Percentiles rank a stretch among this genome's conserved stretches.
Evolutionary conservation across 2,797 vertebrate genomes (phyloP).

Genomic region (Alfaro cultratus): DNA sequence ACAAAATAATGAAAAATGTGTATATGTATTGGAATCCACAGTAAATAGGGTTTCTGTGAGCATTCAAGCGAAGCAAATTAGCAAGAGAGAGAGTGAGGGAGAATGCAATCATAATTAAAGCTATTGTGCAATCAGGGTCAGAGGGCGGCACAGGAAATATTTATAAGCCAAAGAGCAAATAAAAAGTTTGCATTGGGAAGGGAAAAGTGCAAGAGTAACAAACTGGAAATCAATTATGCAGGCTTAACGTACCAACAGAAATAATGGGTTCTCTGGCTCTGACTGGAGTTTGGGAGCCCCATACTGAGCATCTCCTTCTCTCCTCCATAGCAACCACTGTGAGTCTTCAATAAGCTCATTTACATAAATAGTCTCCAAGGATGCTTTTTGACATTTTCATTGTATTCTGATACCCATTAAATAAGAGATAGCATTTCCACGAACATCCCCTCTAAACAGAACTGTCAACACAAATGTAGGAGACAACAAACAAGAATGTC

Average conservation of each 20-base stretch:
- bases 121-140: slow-evolving; percentile 9
- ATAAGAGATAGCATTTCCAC: slow-evolving; percentile 24
- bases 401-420: slow-evolving; percentile 59
- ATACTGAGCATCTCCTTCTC: slow-evolving; percentile 51
- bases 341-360: slow-evolving; percentile 80
- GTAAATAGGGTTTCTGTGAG: slow-evolving; percentile 9
- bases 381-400: slow-evolving; percentile 81
- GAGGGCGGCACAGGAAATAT: slow-evolving; percentile 1
- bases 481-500: slow-evolving; percentile 7
- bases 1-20: slow-evolving; percentile 20
- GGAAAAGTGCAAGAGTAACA: slow-evolving; percentile 8
- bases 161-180: background rate
- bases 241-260: slow-evolving; percentile 26
- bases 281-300: slow-evolving; percentile 59
- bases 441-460: slow-evolving; percentile 13
- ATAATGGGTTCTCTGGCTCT: slow-evolving; percentile 32
- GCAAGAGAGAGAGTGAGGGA: background rate
- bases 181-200: background rate
- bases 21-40: slow-evolving; percentile 19
- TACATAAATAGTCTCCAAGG: slow-evolving; percentile 77
- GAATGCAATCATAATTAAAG: slow-evolving; percentile 7
- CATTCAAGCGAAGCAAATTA: slow-evolving; percentile 5
- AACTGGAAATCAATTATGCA: slow-evolving; percentile 26
- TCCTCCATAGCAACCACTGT: slow-evolving; percentile 84
- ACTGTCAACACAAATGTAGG: slow-evolving; percentile 19